A percentile compares a stretch with the other conserved stretches of the same genome.
These are phyloP conservation scores for Bilobella aurantiaca DNA, from an alignment of 1,140 invertebrate species.

Conservation along the genomic window DNA sequence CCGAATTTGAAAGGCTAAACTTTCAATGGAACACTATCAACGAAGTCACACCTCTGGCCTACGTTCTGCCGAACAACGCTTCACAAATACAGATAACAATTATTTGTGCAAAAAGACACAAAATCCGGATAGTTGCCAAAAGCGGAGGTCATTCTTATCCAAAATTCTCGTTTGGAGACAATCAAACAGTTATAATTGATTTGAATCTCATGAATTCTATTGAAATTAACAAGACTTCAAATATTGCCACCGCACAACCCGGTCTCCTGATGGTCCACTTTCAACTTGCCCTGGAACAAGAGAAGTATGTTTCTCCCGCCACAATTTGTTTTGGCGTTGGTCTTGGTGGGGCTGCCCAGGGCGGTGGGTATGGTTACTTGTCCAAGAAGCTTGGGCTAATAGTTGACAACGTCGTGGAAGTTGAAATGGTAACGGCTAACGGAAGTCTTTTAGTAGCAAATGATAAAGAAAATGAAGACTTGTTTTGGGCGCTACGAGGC, in stretches of 20 bases:
- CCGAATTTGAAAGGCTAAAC: not conserved
- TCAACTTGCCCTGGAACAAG: not conserved
- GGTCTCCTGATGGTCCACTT: not conserved
- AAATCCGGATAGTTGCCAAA: not conserved
- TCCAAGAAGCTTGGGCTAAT: not conserved
- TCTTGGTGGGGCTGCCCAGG: not conserved
- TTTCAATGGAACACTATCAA: not conserved
- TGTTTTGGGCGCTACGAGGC: slow-evolving; percentile 8
- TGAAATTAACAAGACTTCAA: not conserved
- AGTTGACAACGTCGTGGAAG: not conserved
- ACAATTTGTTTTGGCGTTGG: not conserved
- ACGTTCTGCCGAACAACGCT: not conserved
- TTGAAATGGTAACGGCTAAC: not conserved
- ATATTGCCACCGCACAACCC: not conserved
- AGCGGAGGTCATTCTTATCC: not conserved
- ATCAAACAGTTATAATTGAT: not conserved
- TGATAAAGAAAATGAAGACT: not conserved
- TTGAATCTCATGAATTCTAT: not conserved
- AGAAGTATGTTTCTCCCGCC: not conserved
- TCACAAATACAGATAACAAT: not conserved
- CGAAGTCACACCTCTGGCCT: not conserved
- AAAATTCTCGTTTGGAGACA: not conserved
- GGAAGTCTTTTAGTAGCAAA: not conserved
- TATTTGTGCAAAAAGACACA: not conserved
- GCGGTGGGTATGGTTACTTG: not conserved